Evolutionary conservation across 2,797 vertebrate genomes (phyloP).

Genomic region (Otolemur crassicaudatus): DNA sequence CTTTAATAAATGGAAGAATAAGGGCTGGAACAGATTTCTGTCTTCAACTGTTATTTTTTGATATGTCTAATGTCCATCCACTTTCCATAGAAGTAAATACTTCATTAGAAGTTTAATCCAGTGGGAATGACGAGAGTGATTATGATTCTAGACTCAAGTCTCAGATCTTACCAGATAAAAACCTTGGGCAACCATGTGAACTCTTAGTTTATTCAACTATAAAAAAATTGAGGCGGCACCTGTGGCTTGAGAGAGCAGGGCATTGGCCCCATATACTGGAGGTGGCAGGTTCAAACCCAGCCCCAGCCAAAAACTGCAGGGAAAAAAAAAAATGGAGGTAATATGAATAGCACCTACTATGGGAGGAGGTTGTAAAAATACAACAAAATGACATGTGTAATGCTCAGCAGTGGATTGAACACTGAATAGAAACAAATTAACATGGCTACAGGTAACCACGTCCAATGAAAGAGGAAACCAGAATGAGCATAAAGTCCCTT

Average conservation of each 20-base stretch:
- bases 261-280: too few species aligned
- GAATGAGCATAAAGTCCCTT: accelerated
- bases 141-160: not conserved
- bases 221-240: not conserved
- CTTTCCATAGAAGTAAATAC: not conserved
- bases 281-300: too few species aligned
- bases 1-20: not conserved
- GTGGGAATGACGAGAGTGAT: not conserved
- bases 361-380: not conserved
- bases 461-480: accelerated
- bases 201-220: not conserved
- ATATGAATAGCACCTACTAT: accelerated
- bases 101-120: not conserved
- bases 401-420: accelerated
- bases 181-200: not conserved
- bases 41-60: not conserved
- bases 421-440: too few species aligned
- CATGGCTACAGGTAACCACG: not conserved
- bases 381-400: accelerated
- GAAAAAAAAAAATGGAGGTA: too few species aligned
- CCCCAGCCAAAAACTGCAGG: too few species aligned
- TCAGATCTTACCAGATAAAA: not conserved
- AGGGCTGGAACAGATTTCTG: not conserved
- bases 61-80: not conserved
- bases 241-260: too few species aligned